Conservation (phyloP, 2,888 invertebrate genomes). For the Dyspetes luteomarginatus region DNA sequence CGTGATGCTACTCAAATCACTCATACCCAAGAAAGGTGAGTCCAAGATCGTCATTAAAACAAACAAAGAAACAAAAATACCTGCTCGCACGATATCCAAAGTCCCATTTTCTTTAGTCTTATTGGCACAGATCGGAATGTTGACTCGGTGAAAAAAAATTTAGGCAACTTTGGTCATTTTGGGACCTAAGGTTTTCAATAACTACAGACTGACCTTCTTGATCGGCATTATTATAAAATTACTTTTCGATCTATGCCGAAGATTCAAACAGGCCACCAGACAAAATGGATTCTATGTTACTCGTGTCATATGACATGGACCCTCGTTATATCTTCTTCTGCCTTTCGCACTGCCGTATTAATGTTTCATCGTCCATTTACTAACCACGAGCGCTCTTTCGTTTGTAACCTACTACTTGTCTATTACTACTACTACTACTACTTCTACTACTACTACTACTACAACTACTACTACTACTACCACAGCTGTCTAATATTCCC, state of each 20-base stretch:
- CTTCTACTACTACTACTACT: constrained; percentile 7
- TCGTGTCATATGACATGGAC: constrained; percentile 22
- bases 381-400: constrained; percentile 76
- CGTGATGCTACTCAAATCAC: constrained; percentile 97
- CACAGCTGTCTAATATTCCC: constrained; percentile 68
- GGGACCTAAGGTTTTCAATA: too few species aligned
- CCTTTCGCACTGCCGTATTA: constrained; percentile 82
- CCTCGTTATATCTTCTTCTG: constrained; percentile 70
- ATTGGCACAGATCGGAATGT: constrained; percentile 49
- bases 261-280: constrained; percentile 12
- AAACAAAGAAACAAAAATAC: constrained; percentile 33
- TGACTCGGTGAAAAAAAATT: too few species aligned
- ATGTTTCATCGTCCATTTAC: constrained; percentile 77
- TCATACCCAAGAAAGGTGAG: constrained; percentile 99
- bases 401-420: constrained; percentile 56
- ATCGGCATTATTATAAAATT: neutral
- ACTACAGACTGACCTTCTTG: too few species aligned
- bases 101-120: neutral
- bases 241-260: constrained; percentile 47
- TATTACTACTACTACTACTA: constrained; percentile 60
- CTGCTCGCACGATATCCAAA: constrained; percentile 35
- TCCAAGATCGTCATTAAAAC: constrained; percentile 72
- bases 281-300: constrained; percentile 19
- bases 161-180: too few species aligned
- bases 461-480: constrained; percentile 21